Evolutionary conservation across 2,797 vertebrate species (phyloP).

Genomic region (Alca torda): DNA sequence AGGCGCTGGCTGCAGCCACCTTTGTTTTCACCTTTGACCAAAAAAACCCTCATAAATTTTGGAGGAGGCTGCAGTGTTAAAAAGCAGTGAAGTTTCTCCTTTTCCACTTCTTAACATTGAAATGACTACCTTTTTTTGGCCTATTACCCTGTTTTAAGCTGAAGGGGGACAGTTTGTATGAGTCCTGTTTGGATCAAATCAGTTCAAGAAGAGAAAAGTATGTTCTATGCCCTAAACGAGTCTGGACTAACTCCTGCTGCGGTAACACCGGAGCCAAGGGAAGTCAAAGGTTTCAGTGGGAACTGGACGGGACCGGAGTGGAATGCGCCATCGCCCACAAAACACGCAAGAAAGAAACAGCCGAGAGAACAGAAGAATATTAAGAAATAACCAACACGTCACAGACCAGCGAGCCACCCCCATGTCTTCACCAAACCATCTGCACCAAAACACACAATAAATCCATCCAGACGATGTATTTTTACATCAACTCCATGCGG

Average conservation of each 20-base stretch:
- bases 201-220: not conserved
- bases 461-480: not conserved
- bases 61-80: not conserved
- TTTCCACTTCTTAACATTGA: not conserved
- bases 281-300: not conserved
- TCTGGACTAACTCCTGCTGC: not conserved
- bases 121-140: not conserved
- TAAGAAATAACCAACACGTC: not conserved
- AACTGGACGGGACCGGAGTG: fast-evolving
- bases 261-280: not conserved
- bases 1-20: not conserved
- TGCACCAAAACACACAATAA: not conserved
- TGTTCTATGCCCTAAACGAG: not conserved
- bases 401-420: not conserved
- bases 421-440: fast-evolving
- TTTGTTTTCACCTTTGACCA: not conserved
- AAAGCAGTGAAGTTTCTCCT: not conserved
- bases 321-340: not conserved
- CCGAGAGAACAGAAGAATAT: not conserved
- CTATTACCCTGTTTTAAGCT: not conserved
- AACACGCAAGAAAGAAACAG: not conserved
- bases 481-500: fast-evolving
- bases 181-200: not conserved
- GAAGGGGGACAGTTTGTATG: not conserved
- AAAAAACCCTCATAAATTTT: fast-evolving